Base-by-base conservation (phyloP, 2,888 invertebrate genomes). In the Hirtodrosophila confusa region DNA sequence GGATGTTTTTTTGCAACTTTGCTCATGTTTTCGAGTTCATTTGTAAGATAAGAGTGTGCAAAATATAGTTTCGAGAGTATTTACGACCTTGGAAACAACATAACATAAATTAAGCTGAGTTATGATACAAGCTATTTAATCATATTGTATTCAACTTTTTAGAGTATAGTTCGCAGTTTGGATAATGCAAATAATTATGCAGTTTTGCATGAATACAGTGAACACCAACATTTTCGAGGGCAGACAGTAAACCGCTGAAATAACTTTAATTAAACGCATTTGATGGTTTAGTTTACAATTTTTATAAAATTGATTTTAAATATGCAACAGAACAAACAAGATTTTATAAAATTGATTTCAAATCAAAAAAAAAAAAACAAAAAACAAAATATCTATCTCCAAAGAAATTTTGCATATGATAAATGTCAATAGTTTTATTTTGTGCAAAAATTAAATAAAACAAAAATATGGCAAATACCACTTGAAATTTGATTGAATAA, bases 21-120 rank as follows among this genome's bases (percentile, higher is more conserved):
- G 50, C 35, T 29, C 61, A 49, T 56, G 37, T 36, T 43, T 40
- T 36, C 17, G 51, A 36, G 37, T 63, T 45, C 45, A 36, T 71
- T 76, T 60, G 44, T 60, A 40, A 56, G 61, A 64, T 69, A 65
- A 80, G 78, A 56, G 82, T 53, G 49, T 56, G 49, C 53, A 41
- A 53, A 69, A 61, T 75, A 49, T 37, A 27, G 9, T 12, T 41
- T 24, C 29, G 3, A 57, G 45, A 40, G 31, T 24, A 54, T 54
- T 60, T 54, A 31, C 37, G 35, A 54, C 35, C 11, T 57, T 12
- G 47, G 37, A 50, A 35, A 51, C 10, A 49, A 37, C 17, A 29
- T n/a, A 49, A 37, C 17, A 29, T n/a, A 43, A 73, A 56, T 50
- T 17, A 11, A 67, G 35, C 17, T 29, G 9, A 40, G 6, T 12